Percentiles rank a stretch among this genome's conserved stretches.
These are phyloP conservation scores for Petromus typicus DNA, from an alignment of 2,113 vertebrate genomes.

Conservation along the genomic window DNA sequence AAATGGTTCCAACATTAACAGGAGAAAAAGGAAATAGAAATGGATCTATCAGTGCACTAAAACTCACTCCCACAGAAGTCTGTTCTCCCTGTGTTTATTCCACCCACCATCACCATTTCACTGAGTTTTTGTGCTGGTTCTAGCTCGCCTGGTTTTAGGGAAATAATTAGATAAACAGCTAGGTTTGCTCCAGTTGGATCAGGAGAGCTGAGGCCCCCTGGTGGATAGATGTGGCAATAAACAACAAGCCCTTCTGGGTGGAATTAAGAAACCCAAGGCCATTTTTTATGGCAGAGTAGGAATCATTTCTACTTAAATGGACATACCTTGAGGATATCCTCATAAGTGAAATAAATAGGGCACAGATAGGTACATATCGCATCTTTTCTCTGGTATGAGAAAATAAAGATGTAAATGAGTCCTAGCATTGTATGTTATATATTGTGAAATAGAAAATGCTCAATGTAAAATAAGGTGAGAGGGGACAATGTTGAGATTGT, in stretches of 20 bases:
- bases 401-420: too few species aligned
- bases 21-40: background rate
- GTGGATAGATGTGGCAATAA: constrained; percentile 34
- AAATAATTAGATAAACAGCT: constrained; percentile 52
- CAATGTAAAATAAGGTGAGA: too few species aligned
- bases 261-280: background rate
- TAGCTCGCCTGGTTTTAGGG: background rate
- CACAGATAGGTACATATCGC: too few species aligned
- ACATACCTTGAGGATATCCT: too few species aligned
- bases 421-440: too few species aligned
- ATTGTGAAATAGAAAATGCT: too few species aligned
- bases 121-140: constrained; percentile 21
- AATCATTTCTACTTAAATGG: too few species aligned
- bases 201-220: constrained; percentile 62
- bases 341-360: too few species aligned
- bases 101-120: background rate
- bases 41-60: background rate
- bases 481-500: too few species aligned
- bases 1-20: background rate
- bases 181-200: background rate
- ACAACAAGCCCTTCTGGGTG: background rate
- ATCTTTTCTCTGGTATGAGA: too few species aligned
- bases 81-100: constrained; percentile 18
- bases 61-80: background rate
- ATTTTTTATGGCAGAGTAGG: too few species aligned